Evolutionary conservation across 1,140 invertebrate genomes (phyloP).

Genomic region (Drosophila asahinai): DNA sequence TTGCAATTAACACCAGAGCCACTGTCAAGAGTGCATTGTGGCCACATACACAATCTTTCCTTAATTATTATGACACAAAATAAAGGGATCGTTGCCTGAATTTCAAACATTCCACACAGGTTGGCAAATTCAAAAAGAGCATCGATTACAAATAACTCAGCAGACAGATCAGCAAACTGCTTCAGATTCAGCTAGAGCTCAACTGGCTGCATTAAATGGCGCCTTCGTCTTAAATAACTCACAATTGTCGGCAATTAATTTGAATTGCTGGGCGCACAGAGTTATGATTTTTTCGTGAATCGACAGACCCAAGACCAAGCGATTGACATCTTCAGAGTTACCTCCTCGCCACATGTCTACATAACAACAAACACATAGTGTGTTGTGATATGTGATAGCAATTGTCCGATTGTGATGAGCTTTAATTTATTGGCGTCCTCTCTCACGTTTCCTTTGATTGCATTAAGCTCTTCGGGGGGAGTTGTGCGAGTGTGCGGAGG

Average conservation of each 20-base stretch:
- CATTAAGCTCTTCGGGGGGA: slow-evolving; percentile 60
- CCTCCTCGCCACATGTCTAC: slow-evolving; percentile 14
- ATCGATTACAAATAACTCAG: slow-evolving; percentile 45
- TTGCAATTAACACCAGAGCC: slow-evolving; percentile 62
- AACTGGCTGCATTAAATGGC: slow-evolving; percentile 63
- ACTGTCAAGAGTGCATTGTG: slow-evolving; percentile 12
- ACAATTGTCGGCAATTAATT: slow-evolving; percentile 82
- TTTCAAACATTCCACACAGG: neutral
- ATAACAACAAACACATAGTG: slow-evolving; percentile 10
- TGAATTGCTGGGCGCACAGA: slow-evolving; percentile 71
- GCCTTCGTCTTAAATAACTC: slow-evolving; percentile 68
- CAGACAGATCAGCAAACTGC: neutral
- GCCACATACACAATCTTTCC: slow-evolving; percentile 26
- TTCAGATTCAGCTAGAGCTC: slow-evolving; percentile 17
- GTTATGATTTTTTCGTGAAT: slow-evolving; percentile 69
- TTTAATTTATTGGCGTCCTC: slow-evolving; percentile 79
- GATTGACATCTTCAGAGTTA: slow-evolving; percentile 59
- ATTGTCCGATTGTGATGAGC: slow-evolving; percentile 54
- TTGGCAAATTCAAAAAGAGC: slow-evolving; percentile 2
- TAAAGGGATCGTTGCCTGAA: neutral
- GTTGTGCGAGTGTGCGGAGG: neutral
- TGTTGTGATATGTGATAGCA: slow-evolving; percentile 30
- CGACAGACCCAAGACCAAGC: slow-evolving; percentile 52
- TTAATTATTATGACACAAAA: slow-evolving; percentile 42
- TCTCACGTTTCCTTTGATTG: slow-evolving; percentile 75